Conservation (phyloP, 2,113 vertebrate genomes). For the Sorex fumeus region DNA sequence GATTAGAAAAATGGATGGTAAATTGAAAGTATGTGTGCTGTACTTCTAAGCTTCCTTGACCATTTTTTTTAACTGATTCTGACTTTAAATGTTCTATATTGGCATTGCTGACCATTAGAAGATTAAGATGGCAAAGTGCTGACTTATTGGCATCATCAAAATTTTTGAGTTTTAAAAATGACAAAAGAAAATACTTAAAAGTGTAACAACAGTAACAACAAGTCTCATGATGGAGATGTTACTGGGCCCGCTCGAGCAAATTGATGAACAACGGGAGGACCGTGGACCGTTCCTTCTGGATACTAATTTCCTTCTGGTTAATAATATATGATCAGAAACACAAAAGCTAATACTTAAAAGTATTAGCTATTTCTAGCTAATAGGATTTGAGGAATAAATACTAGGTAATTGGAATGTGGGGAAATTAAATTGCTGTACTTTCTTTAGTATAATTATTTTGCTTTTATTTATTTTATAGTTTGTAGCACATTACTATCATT, state of each 20-base stretch:
- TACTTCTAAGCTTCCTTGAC: constrained; percentile 37
- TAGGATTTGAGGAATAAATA: constrained; percentile 39
- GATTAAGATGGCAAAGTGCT: not conserved
- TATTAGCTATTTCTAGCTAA: not conserved
- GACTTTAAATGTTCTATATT: not conserved
- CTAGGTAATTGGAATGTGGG: not conserved
- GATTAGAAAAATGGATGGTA: not conserved
- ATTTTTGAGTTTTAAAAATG: constrained; percentile 37
- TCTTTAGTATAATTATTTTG: not conserved
- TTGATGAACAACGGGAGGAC: too few species aligned
- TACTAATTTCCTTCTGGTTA: too few species aligned
- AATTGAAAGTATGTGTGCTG: constrained; percentile 7
- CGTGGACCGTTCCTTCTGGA: too few species aligned
- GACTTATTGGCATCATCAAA: constrained; percentile 15
- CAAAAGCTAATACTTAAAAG: not conserved
- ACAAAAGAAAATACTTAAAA: not conserved
- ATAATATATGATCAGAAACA: too few species aligned
- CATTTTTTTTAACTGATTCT: not conserved
- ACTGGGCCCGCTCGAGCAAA: too few species aligned
- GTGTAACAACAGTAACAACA: too few species aligned
- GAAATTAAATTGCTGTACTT: not conserved
- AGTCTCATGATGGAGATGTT: too few species aligned
- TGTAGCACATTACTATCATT: not conserved
- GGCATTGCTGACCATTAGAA: not conserved
- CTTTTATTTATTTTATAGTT: not conserved